These are phyloP conservation scores for Penelope pileata DNA, from an alignment of 2,113 vertebrate species.

Conservation along the genomic window DNA sequence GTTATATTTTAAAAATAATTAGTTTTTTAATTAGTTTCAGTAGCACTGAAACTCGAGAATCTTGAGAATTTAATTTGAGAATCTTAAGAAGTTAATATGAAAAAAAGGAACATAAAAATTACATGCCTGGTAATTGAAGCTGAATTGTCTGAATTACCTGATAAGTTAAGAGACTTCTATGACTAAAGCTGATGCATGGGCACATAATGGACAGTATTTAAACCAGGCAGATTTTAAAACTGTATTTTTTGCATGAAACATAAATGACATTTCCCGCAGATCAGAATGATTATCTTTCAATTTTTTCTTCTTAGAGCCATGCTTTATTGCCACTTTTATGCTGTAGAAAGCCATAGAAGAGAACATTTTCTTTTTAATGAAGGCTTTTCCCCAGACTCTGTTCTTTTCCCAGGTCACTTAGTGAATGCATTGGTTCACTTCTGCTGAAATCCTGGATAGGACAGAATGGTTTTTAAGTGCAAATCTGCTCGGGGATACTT, in stretches of 20 bases:
- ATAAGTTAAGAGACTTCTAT: neutral
- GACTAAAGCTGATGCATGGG: neutral
- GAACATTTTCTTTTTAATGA: neutral
- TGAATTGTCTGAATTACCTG: neutral
- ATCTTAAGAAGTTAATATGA: neutral
- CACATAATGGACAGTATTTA: constrained; percentile 13
- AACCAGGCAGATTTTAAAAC: constrained; percentile 17
- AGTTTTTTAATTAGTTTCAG: neutral
- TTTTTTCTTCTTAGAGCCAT: neutral
- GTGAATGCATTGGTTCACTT: neutral
- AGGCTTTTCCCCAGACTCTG: neutral
- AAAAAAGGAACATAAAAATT: neutral
- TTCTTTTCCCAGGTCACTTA: neutral
- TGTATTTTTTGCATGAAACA: neutral
- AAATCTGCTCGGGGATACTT: neutral
- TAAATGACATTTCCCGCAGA: constrained; percentile 26
- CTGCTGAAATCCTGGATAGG: neutral
- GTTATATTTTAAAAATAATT: neutral
- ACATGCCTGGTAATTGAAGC: neutral
- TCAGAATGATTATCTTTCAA: neutral
- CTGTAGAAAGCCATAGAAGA: neutral
- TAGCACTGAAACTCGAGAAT: neutral
- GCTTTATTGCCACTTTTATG: neutral
- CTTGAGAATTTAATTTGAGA: neutral
- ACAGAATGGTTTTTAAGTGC: neutral